Conservation (phyloP, 2,888 invertebrate species). For the Apomyelois bistriatella region DNA sequence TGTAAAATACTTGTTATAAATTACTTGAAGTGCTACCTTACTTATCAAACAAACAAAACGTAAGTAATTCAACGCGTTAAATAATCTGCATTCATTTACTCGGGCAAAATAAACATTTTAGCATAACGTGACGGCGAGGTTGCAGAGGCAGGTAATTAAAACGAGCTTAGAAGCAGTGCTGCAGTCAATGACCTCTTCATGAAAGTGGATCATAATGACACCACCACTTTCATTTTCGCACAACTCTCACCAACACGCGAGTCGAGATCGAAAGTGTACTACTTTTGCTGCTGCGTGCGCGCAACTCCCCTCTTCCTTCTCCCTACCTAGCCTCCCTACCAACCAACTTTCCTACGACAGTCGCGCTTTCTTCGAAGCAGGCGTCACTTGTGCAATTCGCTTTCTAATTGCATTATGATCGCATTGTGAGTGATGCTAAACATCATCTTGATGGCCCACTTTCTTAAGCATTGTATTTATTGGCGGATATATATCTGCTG, state of each 20-base stretch:
- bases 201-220: conserved; percentile 78
- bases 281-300: conserved; percentile 73
- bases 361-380: conserved; percentile 70
- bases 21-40: no score
- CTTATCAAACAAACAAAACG: background rate
- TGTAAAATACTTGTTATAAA: no score
- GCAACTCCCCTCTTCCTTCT: conserved; percentile 43
- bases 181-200: conserved; percentile 67
- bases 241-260: conserved; percentile 74
- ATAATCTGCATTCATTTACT: conserved; percentile 8
- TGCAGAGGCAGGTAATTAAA: conserved; percentile 43
- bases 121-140: conserved; percentile 17
- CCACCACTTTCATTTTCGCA: conserved; percentile 82
- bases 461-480: conserved; percentile 43
- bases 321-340: conserved; percentile 28
- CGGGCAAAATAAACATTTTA: conserved; percentile 17
- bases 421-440: conserved; percentile 57
- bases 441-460: conserved; percentile 61
- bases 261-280: conserved; percentile 78
- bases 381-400: conserved; percentile 69
- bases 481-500: conserved; percentile 27
- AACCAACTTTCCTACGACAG: conserved; percentile 69
- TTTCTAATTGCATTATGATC: conserved; percentile 78
- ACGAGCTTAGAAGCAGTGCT: conserved; percentile 50
- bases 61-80: background rate